These are phyloP conservation scores for Balaeniceps rex DNA, from an alignment of 2,113 vertebrate species.

Conservation along the genomic window DNA sequence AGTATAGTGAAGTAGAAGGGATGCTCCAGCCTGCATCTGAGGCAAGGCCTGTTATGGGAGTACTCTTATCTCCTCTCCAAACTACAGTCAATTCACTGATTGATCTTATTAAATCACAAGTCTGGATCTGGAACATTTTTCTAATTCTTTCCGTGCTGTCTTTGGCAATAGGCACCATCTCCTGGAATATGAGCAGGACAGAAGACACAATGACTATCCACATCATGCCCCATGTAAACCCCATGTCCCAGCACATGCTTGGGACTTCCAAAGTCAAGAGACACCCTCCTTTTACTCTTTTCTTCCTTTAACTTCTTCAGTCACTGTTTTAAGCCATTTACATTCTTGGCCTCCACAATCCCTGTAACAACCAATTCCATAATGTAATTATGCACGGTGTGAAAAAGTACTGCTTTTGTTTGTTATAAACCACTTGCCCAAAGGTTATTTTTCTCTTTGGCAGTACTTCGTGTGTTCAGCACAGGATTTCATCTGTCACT, in stretches of 20 bases:
- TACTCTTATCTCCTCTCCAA: not conserved
- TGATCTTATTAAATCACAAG: not conserved
- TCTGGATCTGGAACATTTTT: not conserved
- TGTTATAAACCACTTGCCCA: not conserved
- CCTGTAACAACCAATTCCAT: not conserved
- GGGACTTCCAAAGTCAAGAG: not conserved
- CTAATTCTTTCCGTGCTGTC: not conserved
- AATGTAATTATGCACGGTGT: not conserved
- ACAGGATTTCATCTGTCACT: not conserved
- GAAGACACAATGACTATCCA: not conserved
- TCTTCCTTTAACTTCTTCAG: not conserved
- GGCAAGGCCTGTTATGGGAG: rapidly evolving
- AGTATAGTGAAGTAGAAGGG: not conserved
- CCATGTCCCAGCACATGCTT: not conserved
- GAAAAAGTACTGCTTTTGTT: not conserved
- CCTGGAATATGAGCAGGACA: not conserved
- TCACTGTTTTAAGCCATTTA: not conserved
- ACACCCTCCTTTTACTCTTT: not conserved
- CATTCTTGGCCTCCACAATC: not conserved
- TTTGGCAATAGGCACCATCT: not conserved
- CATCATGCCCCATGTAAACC: not conserved
- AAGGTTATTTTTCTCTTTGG: not conserved
- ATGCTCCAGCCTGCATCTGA: not conserved
- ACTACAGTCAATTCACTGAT: not conserved
- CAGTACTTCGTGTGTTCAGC: not conserved